Base-by-base conservation (phyloP, 2,113 vertebrate genomes). In the Callionymus lyra region DNA sequence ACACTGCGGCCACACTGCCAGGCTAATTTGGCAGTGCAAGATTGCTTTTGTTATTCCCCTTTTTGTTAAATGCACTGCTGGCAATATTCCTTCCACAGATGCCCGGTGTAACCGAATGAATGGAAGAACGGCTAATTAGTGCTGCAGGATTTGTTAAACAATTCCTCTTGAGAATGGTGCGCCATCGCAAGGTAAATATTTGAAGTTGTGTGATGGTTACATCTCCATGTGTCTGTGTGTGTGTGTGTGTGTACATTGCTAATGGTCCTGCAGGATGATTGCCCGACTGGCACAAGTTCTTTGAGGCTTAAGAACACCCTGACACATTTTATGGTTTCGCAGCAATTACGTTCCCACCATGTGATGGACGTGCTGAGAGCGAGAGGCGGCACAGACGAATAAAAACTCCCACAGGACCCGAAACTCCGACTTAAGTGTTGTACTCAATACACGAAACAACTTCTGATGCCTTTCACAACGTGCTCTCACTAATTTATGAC, bases 401-500 rank as follows among this genome's bases (percentile, higher is more conserved):
- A 50, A 54, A 63, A 64, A 54, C 40, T 76, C 68, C 68, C 68
- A 66, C 47, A 27, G 59, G 68, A 63, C 41, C 56, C 63, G 38
- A 31, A 38, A 70, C 50, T 41, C 43, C 38, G 39, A 50, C 37
- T 53, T 56, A 45, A 61, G 42, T 59, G 46, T 62, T 53, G 31
- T 40, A 32, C 61, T 74, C 52, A 40, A 56, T 47, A 58, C 59
- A 35, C 52, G 58, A 65, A 65, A 68, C 65, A 70, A 59, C 44
- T 49, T 47, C 52, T 44, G 56, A 61, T 41, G 52, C 46, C 41
- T 60, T 65, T 67, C 61, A 71, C 47, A 43, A 46, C 56, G 59
- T 63, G 61, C 54, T 42, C 49, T 63, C 63, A 32, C 67, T 80
- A 74, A 80, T 82, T 80, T 60, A 72, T 70, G 63, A 65, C 63